phyloP scores from a whole-genome alignment of 2,888 invertebrate species.

The Sphecodes monilicornis region DNA sequence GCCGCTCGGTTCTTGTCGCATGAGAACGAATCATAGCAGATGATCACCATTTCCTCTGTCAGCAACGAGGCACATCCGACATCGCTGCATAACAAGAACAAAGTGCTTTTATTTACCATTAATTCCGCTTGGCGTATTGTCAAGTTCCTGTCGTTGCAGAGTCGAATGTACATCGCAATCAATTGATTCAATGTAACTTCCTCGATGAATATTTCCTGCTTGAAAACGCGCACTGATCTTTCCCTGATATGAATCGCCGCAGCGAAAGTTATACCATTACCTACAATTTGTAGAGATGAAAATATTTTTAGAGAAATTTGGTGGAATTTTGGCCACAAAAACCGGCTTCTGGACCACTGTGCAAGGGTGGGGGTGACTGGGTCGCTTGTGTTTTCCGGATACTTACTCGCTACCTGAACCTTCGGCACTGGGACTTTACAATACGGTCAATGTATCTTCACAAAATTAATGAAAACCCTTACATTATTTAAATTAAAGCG shows the following conservation, averaged over 20 bases:
- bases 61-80: conserved; percentile 78
- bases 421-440: too few species aligned
- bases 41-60: conserved; percentile 73
- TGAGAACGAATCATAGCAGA: conserved; percentile 46
- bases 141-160: conserved; percentile 58
- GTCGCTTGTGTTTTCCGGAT: too few species aligned
- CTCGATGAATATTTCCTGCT: conserved; percentile 32
- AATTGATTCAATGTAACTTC: conserved; percentile 61
- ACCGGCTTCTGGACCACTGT: too few species aligned
- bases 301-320: too few species aligned
- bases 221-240: not conserved
- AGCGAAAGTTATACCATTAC: too few species aligned
- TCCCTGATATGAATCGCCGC: not conserved
- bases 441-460: too few species aligned
- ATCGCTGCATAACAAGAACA: conserved; percentile 56
- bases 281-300: too few species aligned
- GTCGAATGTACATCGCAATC: conserved; percentile 57
- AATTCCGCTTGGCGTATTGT: conserved; percentile 60
- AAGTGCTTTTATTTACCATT: conserved; percentile 56
- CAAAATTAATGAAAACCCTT: too few species aligned
- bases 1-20: conserved; percentile 18
- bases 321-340: too few species aligned
- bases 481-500: too few species aligned
- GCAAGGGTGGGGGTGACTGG: too few species aligned
- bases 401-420: too few species aligned